Base-by-base conservation (phyloP, 2,113 vertebrate genomes). In the Epinephelus moara region DNA sequence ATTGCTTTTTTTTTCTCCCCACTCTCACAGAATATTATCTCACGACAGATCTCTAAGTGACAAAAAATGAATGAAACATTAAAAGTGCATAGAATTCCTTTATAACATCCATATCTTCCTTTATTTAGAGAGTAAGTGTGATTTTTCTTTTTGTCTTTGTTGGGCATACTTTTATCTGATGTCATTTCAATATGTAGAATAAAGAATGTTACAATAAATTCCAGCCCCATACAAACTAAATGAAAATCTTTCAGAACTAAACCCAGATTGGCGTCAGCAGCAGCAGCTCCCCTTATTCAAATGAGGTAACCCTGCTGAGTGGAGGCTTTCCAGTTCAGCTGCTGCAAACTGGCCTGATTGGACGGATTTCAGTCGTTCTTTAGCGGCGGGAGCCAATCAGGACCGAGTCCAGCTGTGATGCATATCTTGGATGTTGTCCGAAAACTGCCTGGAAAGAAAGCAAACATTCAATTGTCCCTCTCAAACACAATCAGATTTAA, bases 361-460 rank as follows among this genome's bases (percentile, higher is more conserved):
- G 89, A 88, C 60, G 27, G 21, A 52, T 82, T 91, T 90, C 82
- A 88, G 75, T 82, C 78, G 57, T 72, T 82, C 62, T 45, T 70
- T 47, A 50, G 80, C 2, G 55, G 40, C 11, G 19, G 23, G 60
- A 82, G 89, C 88, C 91, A 92, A 87, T 90, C 89, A 81, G 84
- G 86, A 88, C 75, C 42, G 0, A 49, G 70, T 87, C 90, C 91
- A 91, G 81, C 80, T 78, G 82, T 59, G 82, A 88, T 74, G 68
- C 72, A 53, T 62, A 57, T 78, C 72, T 89, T 84, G 86, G 82
- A 82, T 75, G 42, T 9, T 5, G 70, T 80, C 79, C 37, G 70
- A 73, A 70, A 80, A 60, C 75, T 27, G 85, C 72, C 78, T 89
- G 89, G 76, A 81, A 80, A 23, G 55, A 81, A 87, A 47, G 68